phyloP scores from a whole-genome alignment of 2,113 vertebrate genomes.

The Arenaria interpres region DNA sequence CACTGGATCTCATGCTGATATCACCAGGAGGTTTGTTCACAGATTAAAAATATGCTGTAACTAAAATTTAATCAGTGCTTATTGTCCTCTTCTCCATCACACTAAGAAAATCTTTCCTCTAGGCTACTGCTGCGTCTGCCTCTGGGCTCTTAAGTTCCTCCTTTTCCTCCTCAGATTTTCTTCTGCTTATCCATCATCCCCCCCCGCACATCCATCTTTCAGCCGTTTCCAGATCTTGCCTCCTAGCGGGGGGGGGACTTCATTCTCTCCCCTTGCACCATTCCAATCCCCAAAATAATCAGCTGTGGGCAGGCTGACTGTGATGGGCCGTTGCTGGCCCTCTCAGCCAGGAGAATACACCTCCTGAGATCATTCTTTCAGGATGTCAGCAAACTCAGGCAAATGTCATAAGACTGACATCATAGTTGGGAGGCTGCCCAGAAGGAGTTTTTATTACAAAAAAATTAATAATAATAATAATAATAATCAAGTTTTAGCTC shows the following conservation, averaged over 20 bases:
- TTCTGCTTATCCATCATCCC: not conserved
- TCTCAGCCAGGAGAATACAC: slow-evolving; percentile 17
- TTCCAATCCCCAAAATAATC: not conserved
- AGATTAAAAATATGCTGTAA: not conserved
- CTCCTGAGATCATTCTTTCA: slow-evolving; percentile 22
- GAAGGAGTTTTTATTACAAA: not conserved
- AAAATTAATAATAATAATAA: not conserved
- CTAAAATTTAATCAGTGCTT: not conserved
- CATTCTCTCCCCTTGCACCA: not conserved
- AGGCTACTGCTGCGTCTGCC: not conserved
- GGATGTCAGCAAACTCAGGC: slow-evolving; percentile 44
- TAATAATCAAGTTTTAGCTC: not conserved
- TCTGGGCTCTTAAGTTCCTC: not conserved
- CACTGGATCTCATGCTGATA: not conserved
- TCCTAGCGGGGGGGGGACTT: not conserved
- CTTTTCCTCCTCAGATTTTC: not conserved
- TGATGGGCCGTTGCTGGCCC: not conserved
- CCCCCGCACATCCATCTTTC: not conserved
- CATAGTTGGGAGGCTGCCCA: slow-evolving; percentile 47
- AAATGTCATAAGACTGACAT: slow-evolving; percentile 17
- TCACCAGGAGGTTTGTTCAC: not conserved
- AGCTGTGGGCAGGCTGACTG: not conserved
- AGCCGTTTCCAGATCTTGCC: not conserved
- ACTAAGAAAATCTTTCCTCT: not conserved
- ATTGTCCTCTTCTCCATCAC: not conserved